Conservation (phyloP, 2,797 vertebrate species). For the Telmatherina bonti region DNA sequence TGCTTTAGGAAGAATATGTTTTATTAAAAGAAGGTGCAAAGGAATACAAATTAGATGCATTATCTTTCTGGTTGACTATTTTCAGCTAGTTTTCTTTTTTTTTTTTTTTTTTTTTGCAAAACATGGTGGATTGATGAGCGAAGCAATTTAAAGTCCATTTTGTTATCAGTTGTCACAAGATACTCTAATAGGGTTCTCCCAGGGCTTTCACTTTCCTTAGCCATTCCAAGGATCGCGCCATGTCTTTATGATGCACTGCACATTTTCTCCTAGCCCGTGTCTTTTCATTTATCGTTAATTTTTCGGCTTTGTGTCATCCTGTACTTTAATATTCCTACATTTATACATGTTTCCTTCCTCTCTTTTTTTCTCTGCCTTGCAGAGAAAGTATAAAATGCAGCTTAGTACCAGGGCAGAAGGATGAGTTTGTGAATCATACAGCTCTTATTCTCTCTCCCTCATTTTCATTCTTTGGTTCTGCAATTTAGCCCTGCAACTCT, state of each 20-base stretch:
- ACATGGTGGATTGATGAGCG: background rate
- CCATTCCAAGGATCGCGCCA: background rate
- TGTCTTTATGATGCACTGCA: slow-evolving; percentile 1
- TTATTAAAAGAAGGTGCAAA: background rate
- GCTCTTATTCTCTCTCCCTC: slow-evolving; percentile 44
- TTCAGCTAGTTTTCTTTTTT: too few species aligned
- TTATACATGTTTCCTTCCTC: background rate
- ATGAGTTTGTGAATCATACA: slow-evolving; percentile 56
- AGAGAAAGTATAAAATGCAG: slow-evolving; percentile 19
- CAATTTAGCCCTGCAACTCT: slow-evolving; percentile 18
- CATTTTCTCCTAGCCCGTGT: slow-evolving; percentile 7
- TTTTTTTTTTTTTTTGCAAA: too few species aligned
- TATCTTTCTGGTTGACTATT: background rate
- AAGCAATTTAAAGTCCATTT: background rate
- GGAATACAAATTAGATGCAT: background rate
- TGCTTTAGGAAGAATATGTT: background rate
- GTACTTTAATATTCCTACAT: slow-evolving; percentile 24
- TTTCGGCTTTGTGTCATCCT: slow-evolving; percentile 12
- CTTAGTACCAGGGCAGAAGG: slow-evolving; percentile 26
- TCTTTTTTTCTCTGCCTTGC: slow-evolving; percentile 9
- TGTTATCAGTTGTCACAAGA: background rate
- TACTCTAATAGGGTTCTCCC: background rate
- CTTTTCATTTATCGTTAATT: slow-evolving; percentile 20
- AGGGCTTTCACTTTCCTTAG: background rate
- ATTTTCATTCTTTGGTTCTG: slow-evolving; percentile 55